Conservation (phyloP, 2,888 invertebrate genomes). For the Clunio marinus region DNA sequence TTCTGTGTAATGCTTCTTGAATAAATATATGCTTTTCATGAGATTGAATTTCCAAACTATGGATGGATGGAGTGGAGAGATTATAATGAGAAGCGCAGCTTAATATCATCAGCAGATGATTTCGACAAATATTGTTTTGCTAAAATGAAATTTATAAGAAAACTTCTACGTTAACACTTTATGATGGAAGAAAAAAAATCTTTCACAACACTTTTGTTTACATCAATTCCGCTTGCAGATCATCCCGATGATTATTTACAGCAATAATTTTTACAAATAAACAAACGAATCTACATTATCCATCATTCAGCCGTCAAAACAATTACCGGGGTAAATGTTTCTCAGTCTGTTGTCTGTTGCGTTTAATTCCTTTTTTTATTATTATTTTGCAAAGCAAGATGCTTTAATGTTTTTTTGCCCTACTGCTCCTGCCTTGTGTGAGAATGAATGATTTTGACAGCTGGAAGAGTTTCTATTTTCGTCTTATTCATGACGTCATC, state of each 20-base stretch:
- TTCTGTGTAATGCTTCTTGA: not conserved
- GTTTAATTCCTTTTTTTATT: no score
- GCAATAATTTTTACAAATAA: not conserved
- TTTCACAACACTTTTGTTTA: no score
- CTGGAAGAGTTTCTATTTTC: conserved; percentile 24
- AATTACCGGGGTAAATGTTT: not conserved
- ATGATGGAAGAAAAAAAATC: no score
- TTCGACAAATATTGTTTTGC: no score
- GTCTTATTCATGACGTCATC: conserved; percentile 14
- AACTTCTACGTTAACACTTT: no score
- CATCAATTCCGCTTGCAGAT: no score
- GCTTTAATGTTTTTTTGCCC: not conserved
- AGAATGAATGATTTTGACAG: conserved; percentile 38
- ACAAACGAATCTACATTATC: not conserved
- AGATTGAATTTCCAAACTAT: not conserved
- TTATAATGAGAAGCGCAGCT: not conserved
- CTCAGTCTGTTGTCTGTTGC: not conserved
- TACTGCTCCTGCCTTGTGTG: not conserved
- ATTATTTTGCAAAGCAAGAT: no score
- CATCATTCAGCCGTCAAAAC: conserved; percentile 7
- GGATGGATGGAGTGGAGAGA: not conserved
- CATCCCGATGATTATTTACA: no score
- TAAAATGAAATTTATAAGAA: no score
- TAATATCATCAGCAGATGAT: no score
- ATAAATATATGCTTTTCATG: not conserved